Conservation (phyloP, 53 echinoderm and acorn worm genomes). For the Temnopleurus reevesii region DNA sequence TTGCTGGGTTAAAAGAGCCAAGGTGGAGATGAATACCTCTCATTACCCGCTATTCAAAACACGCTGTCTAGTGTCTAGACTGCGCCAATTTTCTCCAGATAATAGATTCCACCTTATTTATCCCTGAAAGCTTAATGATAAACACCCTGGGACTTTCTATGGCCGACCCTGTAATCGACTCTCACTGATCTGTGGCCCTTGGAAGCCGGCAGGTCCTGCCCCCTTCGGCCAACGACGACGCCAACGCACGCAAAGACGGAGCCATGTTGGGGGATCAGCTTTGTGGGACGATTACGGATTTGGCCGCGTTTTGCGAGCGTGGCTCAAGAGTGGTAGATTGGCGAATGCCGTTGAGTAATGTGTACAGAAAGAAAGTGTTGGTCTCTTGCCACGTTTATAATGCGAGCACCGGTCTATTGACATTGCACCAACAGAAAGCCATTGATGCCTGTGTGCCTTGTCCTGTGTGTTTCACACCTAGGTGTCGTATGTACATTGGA, state of each 20-base stretch:
- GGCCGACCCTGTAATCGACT: conserved; percentile 17
- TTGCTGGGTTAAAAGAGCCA: conserved; percentile 46
- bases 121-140: conserved; percentile 42
- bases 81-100: conserved; percentile 38
- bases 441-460: conserved; percentile 33
- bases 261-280: background rate
- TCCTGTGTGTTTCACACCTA: conserved; percentile 51
- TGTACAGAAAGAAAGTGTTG: conserved; percentile 33
- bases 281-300: conserved; percentile 7
- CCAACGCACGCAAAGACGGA: background rate
- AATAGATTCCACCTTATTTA: conserved; percentile 47
- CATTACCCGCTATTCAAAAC: conserved; percentile 50
- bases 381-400: background rate
- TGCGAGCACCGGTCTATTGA: conserved; percentile 18
- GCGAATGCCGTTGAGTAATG: background rate
- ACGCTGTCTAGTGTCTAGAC: conserved; percentile 54
- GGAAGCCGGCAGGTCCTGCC: background rate
- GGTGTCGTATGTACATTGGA: conserved; percentile 51
- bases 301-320: background rate
- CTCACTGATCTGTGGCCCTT: conserved; percentile 13
- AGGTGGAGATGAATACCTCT: conserved; percentile 39
- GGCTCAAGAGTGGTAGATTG: conserved; percentile 2
- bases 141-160: conserved; percentile 33
- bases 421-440: conserved; percentile 11
- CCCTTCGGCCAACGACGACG: background rate